Percentiles rank a stretch among this genome's conserved stretches.
Evolutionary conservation across 1,140 invertebrate species (phyloP).

Genomic region (Chymomyza costata): DNA sequence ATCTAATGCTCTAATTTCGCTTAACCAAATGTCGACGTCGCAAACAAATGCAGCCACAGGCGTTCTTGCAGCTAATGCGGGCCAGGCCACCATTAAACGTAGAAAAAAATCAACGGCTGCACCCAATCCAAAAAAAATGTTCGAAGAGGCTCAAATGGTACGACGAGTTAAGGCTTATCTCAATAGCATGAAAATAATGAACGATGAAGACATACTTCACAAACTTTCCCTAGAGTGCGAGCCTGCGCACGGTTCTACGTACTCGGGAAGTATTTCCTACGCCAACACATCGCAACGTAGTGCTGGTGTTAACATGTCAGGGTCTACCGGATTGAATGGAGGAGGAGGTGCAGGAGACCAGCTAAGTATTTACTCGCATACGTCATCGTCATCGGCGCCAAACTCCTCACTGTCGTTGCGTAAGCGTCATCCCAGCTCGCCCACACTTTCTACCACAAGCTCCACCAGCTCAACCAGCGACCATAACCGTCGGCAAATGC

Average conservation of each 20-base stretch:
- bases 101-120: slow-evolving; percentile 93
- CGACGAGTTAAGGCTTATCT: slow-evolving; percentile 96
- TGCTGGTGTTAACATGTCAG: slow-evolving; percentile 65
- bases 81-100: slow-evolving; percentile 90
- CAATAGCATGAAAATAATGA: slow-evolving; percentile 89
- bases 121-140: slow-evolving; percentile 98
- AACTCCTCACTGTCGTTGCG: slow-evolving; percentile 77
- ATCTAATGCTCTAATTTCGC: slow-evolving; percentile 90
- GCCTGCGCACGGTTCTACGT: slow-evolving; percentile 77
- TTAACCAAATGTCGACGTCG: slow-evolving; percentile 90
- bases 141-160: slow-evolving; percentile 99
- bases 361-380: slow-evolving; percentile 63
- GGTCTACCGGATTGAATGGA: slow-evolving; percentile 57
- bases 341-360: slow-evolving; percentile 62
- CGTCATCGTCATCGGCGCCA: slow-evolving; percentile 57
- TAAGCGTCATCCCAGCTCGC: slow-evolving; percentile 80
- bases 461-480: slow-evolving; percentile 92
- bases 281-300: slow-evolving; percentile 68
- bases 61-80: slow-evolving; percentile 74
- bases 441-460: slow-evolving; percentile 89
- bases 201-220: slow-evolving; percentile 93
- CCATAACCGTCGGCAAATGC: slow-evolving; percentile 92
- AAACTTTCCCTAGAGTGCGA: slow-evolving; percentile 94
- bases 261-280: slow-evolving; percentile 77
- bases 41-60: slow-evolving; percentile 65